Base-by-base conservation (phyloP, 2,113 vertebrate species). In the Ophiodon elongatus region DNA sequence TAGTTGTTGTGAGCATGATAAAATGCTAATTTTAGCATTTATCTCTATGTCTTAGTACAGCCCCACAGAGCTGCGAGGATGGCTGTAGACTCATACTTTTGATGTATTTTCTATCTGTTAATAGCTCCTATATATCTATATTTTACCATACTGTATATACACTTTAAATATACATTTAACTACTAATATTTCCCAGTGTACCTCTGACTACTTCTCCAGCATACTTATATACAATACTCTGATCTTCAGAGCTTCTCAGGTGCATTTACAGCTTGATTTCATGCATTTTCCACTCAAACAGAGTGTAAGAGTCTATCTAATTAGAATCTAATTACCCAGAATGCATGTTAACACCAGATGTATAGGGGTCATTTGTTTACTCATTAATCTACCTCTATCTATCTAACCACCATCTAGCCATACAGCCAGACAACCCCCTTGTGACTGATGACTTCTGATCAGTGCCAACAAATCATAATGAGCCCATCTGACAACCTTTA, bases 401-500 rank as follows among this genome's bases (percentile, higher is more conserved):
- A 78, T 85, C 70, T 82, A 82, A 79, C 56, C 54, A 52, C 71
- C 65, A 81, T 81, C 21, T 71, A 80, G 45, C 62, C 41, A 14
- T 35, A 39, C 80, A 80, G 77, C 60, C 82, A 85, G 66, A 54
- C 65, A 39, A 21, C 85, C 80, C 57, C 73, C 66, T 52, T 82
- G 70, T 86, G 88, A 91, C 80, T 82, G 62, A 93, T 88, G 88
- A 80, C 85, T 89, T 43, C 69, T 85, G 59, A 60, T 85, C 67
- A 29, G 47, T 71, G 52, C 82, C 78, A 82, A 83, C 89, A 79
- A 87, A 86, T 91, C 80, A 88, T 91, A 92, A 93, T 90, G 88
- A 90, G 82, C 80, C 83, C 69, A 83, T 88, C 91, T 90, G 82
- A 93, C 82, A 86, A 79, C 66, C 88, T 89, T 89, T 89, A 85